phyloP scores from a whole-genome alignment of 2,888 invertebrate genomes.

The Lordiphosa fenestrarum region DNA sequence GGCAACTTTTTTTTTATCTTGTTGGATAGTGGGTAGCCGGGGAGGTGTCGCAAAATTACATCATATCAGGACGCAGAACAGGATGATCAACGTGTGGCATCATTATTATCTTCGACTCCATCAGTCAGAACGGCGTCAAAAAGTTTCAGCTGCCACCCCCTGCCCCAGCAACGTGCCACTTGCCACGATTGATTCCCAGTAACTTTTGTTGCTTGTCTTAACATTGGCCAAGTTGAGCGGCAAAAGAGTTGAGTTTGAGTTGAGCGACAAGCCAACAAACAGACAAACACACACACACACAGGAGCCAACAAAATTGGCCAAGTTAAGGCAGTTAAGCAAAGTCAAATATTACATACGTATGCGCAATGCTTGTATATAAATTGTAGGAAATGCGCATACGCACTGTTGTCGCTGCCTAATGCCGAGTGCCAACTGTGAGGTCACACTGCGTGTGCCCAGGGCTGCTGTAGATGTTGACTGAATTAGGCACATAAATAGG shows the following conservation, averaged over 20 bases:
- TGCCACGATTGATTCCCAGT: constrained; percentile 47
- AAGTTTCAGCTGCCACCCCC: constrained; percentile 27
- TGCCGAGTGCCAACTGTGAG: too few species aligned
- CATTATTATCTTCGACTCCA: constrained; percentile 43
- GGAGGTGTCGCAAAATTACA: too few species aligned
- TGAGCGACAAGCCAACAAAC: constrained; percentile 32
- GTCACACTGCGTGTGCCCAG: too few species aligned
- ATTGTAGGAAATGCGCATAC: too few species aligned
- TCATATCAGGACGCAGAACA: neutral
- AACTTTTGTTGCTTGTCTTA: constrained; percentile 22
- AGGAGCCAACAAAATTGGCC: constrained; percentile 32
- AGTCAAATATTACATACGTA: neutral
- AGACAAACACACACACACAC: constrained; percentile 24
- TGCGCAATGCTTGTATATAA: too few species aligned
- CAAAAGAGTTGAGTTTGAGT: constrained; percentile 32
- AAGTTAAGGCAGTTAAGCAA: constrained; percentile 16
- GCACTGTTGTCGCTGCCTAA: too few species aligned
- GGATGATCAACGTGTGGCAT: constrained; percentile 24
- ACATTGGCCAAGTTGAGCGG: constrained; percentile 39
- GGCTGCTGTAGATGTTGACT: too few species aligned
- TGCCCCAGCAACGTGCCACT: neutral
- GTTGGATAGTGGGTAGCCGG: too few species aligned
- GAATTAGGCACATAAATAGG: too few species aligned
- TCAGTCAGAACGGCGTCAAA: constrained; percentile 20
- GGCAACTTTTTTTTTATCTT: too few species aligned